Conservation (phyloP, 2,888 invertebrate species). For the Andrena haemorrhoa region DNA sequence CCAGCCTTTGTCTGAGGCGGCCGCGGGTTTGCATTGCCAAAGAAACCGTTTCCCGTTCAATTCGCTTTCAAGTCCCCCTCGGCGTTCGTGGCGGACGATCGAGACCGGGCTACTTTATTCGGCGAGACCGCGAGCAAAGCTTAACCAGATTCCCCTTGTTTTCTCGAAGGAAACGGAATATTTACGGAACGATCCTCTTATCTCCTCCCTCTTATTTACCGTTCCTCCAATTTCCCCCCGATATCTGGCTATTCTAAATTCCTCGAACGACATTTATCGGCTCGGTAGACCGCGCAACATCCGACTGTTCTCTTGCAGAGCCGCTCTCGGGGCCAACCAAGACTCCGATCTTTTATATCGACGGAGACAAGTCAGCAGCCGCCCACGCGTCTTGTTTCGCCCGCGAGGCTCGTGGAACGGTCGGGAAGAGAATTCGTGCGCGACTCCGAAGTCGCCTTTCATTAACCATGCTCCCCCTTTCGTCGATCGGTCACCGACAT, state of each 20-base stretch:
- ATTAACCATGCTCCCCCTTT: neutral
- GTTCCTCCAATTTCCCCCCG: constrained; percentile 30
- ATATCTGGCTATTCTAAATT: constrained; percentile 34
- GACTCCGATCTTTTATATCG: neutral
- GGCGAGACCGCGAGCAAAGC: constrained; percentile 32
- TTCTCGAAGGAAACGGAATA: constrained; percentile 33
- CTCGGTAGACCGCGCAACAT: neutral
- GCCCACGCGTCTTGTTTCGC: neutral
- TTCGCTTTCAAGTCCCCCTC: neutral
- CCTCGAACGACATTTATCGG: constrained; percentile 18
- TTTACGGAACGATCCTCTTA: constrained; percentile 44
- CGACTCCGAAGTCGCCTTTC: neutral
- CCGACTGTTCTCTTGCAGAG: neutral
- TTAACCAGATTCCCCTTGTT: constrained; percentile 17
- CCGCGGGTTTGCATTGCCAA: neutral
- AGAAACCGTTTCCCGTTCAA: neutral
- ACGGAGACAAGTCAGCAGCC: neutral
- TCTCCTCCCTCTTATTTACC: constrained; percentile 41
- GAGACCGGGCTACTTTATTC: constrained; percentile 24
- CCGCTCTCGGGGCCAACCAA: neutral
- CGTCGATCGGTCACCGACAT: constrained; percentile 15
- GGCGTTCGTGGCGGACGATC: constrained; percentile 18
- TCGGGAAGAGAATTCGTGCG: neutral
- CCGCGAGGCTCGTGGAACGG: neutral
- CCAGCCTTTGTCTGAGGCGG: neutral